Conservation (phyloP, 2,888 invertebrate species). For the Andricus curvator region DNA sequence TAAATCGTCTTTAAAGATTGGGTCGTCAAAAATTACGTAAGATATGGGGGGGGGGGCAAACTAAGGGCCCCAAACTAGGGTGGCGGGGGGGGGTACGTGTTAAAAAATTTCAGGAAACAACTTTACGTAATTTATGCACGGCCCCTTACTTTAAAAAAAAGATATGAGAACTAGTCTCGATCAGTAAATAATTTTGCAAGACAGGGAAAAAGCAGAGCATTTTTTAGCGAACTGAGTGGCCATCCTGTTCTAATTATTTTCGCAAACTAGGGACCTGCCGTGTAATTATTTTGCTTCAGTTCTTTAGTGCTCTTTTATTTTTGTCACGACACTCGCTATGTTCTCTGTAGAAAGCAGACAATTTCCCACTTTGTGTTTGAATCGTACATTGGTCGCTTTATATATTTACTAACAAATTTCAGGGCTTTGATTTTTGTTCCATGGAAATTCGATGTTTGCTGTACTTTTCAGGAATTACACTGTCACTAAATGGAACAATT, state of each 20-base stretch:
- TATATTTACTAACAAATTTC: background rate
- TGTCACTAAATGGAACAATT: background rate
- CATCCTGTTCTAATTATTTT: conserved; percentile 16
- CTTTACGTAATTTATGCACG: no score
- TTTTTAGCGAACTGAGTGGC: conserved; percentile 21
- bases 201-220: background rate
- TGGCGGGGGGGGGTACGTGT: no score
- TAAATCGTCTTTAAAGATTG: no score
- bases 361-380: background rate
- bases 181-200: background rate
- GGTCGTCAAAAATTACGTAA: no score
- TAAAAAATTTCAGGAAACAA: no score
- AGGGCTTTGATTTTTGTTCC: background rate
- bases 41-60: no score
- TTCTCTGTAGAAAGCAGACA: background rate
- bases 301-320: conserved; percentile 35
- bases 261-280: conserved; percentile 6
- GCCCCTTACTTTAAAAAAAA: background rate
- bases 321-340: conserved; percentile 2
- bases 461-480: conserved; percentile 39
- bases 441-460: background rate
- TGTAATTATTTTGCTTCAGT: conserved; percentile 26
- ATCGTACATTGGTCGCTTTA: conserved; percentile 15
- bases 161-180: background rate
- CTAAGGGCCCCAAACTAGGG: no score